phyloP scores from a whole-genome alignment of 1,140 invertebrate species.

The Drosophila repletoides region DNA sequence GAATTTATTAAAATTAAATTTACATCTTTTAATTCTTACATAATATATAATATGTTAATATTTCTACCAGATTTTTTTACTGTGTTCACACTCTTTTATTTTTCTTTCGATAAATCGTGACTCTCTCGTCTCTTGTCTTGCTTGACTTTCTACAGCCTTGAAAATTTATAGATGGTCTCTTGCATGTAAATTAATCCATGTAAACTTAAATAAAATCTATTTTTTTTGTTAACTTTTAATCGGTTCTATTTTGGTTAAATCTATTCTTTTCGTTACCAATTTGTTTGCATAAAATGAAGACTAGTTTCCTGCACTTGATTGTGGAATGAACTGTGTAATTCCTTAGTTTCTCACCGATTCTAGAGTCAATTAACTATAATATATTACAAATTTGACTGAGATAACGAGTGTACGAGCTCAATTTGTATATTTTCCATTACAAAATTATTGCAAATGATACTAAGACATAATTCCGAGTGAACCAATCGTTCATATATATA shows the following conservation, averaged over 20 bases:
- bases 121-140: slow-evolving; percentile 62
- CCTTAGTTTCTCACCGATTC: slow-evolving; percentile 60
- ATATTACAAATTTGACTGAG: slow-evolving; percentile 10
- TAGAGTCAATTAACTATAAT: slow-evolving; percentile 31
- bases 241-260: slow-evolving; percentile 1
- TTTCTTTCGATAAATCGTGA: slow-evolving; percentile 13
- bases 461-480: background rate
- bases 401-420: background rate
- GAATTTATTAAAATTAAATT: no score
- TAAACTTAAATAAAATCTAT: slow-evolving; percentile 22
- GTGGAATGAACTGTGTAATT: slow-evolving; percentile 67
- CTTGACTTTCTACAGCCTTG: slow-evolving; percentile 70
- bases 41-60: slow-evolving; percentile 8
- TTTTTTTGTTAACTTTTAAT: background rate
- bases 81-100: slow-evolving; percentile 18
- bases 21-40: no score
- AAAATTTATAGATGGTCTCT: slow-evolving; percentile 68
- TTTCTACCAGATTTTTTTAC: slow-evolving; percentile 15
- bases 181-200: slow-evolving; percentile 55
- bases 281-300: slow-evolving; percentile 57
- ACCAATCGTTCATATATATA: background rate
- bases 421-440: background rate
- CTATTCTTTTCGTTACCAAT: slow-evolving; percentile 24
- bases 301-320: slow-evolving; percentile 68
- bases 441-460: background rate